Evolutionary conservation across 2,888 invertebrate genomes (phyloP).

Genomic region (Oscheius sp.): DNA sequence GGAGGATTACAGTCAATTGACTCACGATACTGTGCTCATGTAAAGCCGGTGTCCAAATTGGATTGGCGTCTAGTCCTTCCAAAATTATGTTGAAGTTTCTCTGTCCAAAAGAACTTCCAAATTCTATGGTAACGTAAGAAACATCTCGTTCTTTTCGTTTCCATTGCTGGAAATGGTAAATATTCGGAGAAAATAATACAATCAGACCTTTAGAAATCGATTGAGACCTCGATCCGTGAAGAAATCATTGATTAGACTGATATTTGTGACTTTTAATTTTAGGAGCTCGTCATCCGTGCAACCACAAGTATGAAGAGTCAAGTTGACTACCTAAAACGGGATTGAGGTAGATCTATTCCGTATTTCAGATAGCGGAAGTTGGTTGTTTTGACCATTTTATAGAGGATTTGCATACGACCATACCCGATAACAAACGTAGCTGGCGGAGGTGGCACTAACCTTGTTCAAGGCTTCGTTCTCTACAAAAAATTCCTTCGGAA

Average conservation of each 20-base stretch:
- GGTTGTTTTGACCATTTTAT: no score
- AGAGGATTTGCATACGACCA: no score
- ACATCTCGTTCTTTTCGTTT: constrained; percentile 12
- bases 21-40: constrained; percentile 1
- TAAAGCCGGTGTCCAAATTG: neutral
- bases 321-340: neutral
- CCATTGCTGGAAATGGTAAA: neutral
- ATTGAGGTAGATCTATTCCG: neutral
- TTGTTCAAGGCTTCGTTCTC: no score
- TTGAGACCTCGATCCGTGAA: neutral
- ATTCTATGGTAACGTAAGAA: neutral
- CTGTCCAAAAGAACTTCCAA: neutral
- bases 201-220: neutral
- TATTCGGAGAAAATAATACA: neutral
- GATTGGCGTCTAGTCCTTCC: constrained; percentile 2
- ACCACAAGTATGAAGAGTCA: neutral
- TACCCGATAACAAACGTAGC: no score
- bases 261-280: neutral
- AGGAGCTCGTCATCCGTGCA: constrained; percentile 12
- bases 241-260: neutral
- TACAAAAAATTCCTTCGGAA: neutral
- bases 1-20: no score
- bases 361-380: neutral
- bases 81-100: neutral
- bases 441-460: no score